A percentile compares a stretch with the other conserved stretches of the same genome.
Evolutionary conservation across 2,797 vertebrate genomes (phyloP).

Genomic region (Sebastolobus alascanus): DNA sequence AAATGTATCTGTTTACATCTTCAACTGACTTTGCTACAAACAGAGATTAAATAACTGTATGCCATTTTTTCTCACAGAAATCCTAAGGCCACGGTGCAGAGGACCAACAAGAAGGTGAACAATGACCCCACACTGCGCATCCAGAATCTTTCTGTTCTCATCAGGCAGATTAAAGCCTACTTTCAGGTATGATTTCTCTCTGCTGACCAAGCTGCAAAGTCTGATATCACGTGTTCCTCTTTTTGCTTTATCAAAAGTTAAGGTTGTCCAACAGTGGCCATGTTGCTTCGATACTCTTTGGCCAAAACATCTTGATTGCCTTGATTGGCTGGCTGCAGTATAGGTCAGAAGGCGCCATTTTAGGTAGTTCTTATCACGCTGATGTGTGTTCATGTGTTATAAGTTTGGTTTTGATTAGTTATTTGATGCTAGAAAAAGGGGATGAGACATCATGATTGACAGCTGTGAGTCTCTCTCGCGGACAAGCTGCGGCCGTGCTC

Average conservation of each 20-base stretch:
- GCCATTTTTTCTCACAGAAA: conserved; percentile 84
- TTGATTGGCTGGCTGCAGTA: no score
- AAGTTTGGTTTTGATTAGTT: no score
- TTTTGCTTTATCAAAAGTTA: background rate
- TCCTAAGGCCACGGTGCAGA: conserved; percentile 92
- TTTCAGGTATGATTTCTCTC: conserved; percentile 91
- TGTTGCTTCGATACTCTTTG: no score
- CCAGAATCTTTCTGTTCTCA: conserved; percentile 96
- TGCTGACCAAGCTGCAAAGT: background rate
- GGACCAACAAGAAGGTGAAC: conserved; percentile 98
- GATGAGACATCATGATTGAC: no score
- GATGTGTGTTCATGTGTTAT: no score
- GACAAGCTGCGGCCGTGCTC: no score
- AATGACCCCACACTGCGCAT: conserved; percentile 95
- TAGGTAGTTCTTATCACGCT: no score
- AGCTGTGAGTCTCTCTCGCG: no score
- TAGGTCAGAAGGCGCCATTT: no score
- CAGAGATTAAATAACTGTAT: background rate
- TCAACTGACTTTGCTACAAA: background rate
- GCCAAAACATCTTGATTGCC: no score
- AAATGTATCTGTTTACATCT: background rate
- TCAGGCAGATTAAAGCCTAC: conserved; percentile 94
- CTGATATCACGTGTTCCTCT: background rate
- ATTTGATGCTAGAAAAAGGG: no score
- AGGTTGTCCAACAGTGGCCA: background rate